These are phyloP conservation scores for Drosophila micromelanica DNA, from an alignment of 1,140 invertebrate genomes.

Conservation along the genomic window DNA sequence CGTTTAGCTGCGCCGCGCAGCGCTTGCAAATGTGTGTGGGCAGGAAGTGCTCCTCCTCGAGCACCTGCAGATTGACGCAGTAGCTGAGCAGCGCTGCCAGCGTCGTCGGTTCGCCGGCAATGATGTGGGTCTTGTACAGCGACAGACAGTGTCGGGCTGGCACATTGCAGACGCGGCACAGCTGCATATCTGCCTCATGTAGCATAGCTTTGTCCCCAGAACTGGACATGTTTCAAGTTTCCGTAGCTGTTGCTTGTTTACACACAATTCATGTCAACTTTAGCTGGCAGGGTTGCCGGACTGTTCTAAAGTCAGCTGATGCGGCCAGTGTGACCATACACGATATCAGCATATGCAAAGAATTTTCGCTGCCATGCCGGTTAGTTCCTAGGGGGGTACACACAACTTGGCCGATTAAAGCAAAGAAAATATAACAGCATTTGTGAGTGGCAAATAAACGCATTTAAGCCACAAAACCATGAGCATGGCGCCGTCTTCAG, in stretches of 20 bases:
- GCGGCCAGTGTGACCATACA: conserved; percentile 21
- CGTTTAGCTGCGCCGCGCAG: conserved; percentile 26
- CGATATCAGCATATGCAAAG: conserved; percentile 14
- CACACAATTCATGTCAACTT: conserved; percentile 13
- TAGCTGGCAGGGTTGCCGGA: conserved; percentile 18
- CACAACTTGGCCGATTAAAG: conserved; percentile 26
- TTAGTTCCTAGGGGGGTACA: conserved; percentile 25
- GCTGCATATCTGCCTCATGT: not conserved
- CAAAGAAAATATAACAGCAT: conserved; percentile 23
- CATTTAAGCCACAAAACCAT: conserved; percentile 20
- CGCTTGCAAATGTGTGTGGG: conserved; percentile 52
- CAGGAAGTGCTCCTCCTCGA: conserved; percentile 52
- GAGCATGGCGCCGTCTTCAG: conserved; percentile 51
- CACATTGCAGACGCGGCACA: conserved; percentile 59
- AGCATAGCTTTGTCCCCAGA: not conserved
- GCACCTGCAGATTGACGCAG: conserved; percentile 52
- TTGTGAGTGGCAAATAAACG: conserved; percentile 21
- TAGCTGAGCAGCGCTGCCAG: conserved; percentile 51
- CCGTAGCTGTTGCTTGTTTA: conserved; percentile 8
- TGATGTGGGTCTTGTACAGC: conserved; percentile 33
- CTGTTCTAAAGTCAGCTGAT: conserved; percentile 35
- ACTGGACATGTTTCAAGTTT: conserved; percentile 12
- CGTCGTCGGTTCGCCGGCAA: conserved; percentile 52
- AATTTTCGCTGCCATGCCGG: conserved; percentile 49
- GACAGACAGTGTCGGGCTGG: conserved; percentile 22